A percentile compares a stretch with the other conserved stretches of the same genome.
Evolutionary conservation across 2,797 vertebrate species (phyloP).

Genomic region (Bufotes viridis): DNA sequence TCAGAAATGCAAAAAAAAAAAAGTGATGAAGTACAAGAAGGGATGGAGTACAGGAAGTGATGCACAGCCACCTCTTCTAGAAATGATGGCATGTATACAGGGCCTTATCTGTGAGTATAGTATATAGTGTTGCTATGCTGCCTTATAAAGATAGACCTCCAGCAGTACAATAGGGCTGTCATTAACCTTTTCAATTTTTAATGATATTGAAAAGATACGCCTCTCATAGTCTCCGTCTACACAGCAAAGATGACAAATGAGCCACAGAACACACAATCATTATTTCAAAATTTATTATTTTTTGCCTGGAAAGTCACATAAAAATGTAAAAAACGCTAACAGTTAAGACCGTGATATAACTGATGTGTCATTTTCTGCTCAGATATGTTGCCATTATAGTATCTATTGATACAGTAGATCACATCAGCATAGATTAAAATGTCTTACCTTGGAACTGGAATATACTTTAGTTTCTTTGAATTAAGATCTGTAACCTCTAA

Average conservation of each 20-base stretch:
- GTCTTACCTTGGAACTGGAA: slow-evolving; percentile 90
- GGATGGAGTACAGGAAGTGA: neutral
- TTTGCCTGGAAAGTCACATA: too few species aligned
- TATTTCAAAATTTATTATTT: too few species aligned
- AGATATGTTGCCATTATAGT: neutral
- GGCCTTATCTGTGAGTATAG: neutral
- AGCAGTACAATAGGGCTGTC: too few species aligned
- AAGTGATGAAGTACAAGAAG: neutral
- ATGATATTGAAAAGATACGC: too few species aligned
- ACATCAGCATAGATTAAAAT: neutral
- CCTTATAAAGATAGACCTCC: too few species aligned
- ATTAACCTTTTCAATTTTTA: too few species aligned
- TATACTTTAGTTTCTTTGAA: slow-evolving; percentile 93
- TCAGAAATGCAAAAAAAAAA: too few species aligned
- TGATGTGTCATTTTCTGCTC: neutral
- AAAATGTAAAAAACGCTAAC: too few species aligned
- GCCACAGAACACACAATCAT: too few species aligned
- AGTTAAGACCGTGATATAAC: neutral
- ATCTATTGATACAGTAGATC: neutral
- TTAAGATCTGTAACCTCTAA: slow-evolving; percentile 94
- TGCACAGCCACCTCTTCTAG: neutral
- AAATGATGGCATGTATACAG: neutral
- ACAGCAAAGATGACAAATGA: too few species aligned
- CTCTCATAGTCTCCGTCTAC: too few species aligned
- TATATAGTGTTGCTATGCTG: neutral